Base-by-base conservation (phyloP, 2,888 invertebrate species). In the Neria commutata region DNA sequence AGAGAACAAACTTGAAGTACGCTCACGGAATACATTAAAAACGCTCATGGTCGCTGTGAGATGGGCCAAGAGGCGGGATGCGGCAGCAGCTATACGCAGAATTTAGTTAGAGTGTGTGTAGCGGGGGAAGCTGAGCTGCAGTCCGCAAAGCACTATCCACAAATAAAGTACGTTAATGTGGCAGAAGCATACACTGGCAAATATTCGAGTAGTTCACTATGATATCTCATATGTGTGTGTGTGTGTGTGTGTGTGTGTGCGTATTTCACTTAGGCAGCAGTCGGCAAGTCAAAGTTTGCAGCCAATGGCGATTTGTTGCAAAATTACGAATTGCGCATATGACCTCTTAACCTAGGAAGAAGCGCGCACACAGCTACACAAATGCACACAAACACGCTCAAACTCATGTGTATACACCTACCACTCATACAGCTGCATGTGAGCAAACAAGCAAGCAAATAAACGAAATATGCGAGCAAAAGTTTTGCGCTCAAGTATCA, bases 241-340 rank as follows among this genome's bases (percentile, higher is more conserved):
- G n/a, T n/a, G n/a, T n/a, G n/a, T n/a, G n/a, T n/a, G n/a, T n/a
- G n/a, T n/a, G n/a, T n/a, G n/a, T n/a, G n/a, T n/a, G n/a, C n/a
- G 3, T 42, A 42, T 42, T 17, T 21, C 42, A 42, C 42, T 42
- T 42, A 42, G 21, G 37, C n/a, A 14, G 42, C 42, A 8, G 42
- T 21, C 3, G 14, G 42, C 3, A 42, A 42, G 42, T 42, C 42
- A 19, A 42, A 42, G 19, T 42, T 42, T 21, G 17, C 42, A 42
- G 21, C n/a, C 42, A 42, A 6, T 42, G 3, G 17, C 42, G 42
- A 42, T 42, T 42, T 42, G 42, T 42, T 42, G 42, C 42, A 42
- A 42, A 42, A 42, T 42, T 42, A 42, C 42, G 21, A 42, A 42
- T 42, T 42, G 42, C 42, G 42, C 17, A 42, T 42, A 42, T 42